Base-by-base conservation (phyloP, 35 echinoderm and acorn worm genomes). In the Apostichopus californicus region DNA sequence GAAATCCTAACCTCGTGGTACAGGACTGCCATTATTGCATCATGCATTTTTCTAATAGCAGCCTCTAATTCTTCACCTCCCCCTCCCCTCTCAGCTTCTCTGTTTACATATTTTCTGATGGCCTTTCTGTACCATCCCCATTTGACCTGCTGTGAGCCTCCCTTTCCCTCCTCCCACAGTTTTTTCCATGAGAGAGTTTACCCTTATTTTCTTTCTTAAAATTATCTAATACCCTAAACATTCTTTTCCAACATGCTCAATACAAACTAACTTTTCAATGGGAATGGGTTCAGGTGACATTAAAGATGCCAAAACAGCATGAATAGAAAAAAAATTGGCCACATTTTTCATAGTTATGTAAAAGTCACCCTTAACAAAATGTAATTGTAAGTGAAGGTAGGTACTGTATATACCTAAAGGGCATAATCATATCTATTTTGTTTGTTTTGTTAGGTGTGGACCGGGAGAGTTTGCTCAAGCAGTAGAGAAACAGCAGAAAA, bases 401-500 rank as follows among this genome's bases (percentile, higher is more conserved):
- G 34, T 46, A 46, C 34, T 46, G 34, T 46, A 46, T 46, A 46
- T 46, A 46, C 34, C 34, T 46, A 46, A 46, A 46, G 3, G 34
- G 34, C 34, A 46, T 46, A 46, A 46, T 46, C 34, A 46, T 12
- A 68, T 59, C 14, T 70, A 24, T 9, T 25, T 77, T 13, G 64
- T 15, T 78, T 89, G 18, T 18, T 54, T 70, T 82, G 22, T 22
- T 61, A 98, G 97, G 71, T 96, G 97, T 90, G 92, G 95, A 79
- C 93, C 73, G 58, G 93, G 92, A 54, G 95, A 95, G 13, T 93
- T 95, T 89, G 90, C 73, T 15, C 82, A 92, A 34, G 92, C 90
- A 79, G 93, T 93, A 54, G 95, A 99, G 22, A 99, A 93, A 86
- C 83, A 96, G 78, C 97, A 99, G 61, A 99, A 99, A 65, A 87